phyloP scores from a whole-genome alignment of 37 sponge, comb jelly and placozoan species.

The Bolinopsis microptera region DNA sequence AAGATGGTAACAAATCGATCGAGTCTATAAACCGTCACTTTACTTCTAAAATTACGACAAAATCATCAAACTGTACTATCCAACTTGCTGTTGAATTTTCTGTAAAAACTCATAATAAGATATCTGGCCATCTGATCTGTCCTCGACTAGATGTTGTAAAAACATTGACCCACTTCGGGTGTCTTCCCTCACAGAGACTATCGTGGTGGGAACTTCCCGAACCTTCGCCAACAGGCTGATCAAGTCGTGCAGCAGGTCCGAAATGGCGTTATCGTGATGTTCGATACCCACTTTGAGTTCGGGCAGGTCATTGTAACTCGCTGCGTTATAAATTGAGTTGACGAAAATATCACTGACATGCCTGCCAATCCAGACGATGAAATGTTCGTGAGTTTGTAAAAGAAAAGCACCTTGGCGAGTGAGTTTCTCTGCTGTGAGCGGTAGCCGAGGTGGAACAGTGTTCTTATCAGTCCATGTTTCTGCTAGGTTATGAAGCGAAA shows the following conservation, averaged over 20 bases:
- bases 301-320: neutral
- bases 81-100: constrained; percentile 59
- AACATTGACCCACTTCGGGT: constrained; percentile 74
- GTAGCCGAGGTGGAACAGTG: constrained; percentile 71
- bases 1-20: no score
- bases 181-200: constrained; percentile 73
- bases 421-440: constrained; percentile 81
- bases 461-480: constrained; percentile 69
- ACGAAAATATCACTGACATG: constrained; percentile 60
- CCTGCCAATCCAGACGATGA: constrained; percentile 43
- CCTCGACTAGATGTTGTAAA: constrained; percentile 85
- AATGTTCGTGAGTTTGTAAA: constrained; percentile 73
- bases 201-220: neutral
- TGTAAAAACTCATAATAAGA: constrained; percentile 91
- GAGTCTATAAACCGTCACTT: neutral
- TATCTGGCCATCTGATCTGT: constrained; percentile 81
- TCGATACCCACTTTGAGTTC: neutral
- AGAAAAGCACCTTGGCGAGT: constrained; percentile 83
- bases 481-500: constrained; percentile 74
- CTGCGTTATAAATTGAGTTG: neutral
- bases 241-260: constrained; percentile 26
- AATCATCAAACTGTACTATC: neutral
- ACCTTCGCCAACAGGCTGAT: neutral
- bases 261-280: constrained; percentile 28
- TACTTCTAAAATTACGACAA: neutral